phyloP scores from a whole-genome alignment of 2,888 invertebrate genomes.

The Biston stratarius region DNA sequence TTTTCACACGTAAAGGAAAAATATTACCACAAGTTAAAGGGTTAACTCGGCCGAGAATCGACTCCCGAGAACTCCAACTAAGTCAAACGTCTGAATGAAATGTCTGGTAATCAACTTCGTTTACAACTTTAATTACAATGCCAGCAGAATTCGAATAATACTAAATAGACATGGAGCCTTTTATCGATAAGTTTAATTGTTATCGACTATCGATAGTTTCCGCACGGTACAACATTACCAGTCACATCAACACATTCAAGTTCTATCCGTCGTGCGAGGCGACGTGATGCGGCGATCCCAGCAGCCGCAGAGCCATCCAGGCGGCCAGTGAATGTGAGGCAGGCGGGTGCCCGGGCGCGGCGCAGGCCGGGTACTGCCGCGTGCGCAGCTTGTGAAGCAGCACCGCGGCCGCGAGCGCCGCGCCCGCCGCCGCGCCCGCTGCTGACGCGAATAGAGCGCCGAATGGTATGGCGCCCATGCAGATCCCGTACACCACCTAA shows the following conservation, averaged over 20 bases:
- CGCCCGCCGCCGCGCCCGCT: conserved; percentile 94
- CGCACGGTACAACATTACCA: background rate
- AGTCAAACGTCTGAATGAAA: no score
- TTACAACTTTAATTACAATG: no score
- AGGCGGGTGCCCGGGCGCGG: conserved; percentile 80
- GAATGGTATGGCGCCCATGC: conserved; percentile 95
- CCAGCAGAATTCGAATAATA: no score
- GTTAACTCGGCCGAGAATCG: no score
- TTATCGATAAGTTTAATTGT: background rate
- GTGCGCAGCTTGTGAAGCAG: conserved; percentile 93
- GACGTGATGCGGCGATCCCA: conserved; percentile 76
- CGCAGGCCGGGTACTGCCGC: conserved; percentile 86
- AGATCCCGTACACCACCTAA: conserved; percentile 94
- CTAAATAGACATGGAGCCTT: no score
- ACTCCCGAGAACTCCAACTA: no score
- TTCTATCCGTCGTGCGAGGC: conserved; percentile 16
- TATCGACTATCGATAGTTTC: conserved; percentile 2
- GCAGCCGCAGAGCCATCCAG: conserved; percentile 90
- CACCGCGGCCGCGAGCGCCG: conserved; percentile 94
- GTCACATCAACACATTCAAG: background rate
- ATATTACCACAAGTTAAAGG: no score
- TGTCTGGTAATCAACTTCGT: no score
- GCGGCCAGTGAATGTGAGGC: conserved; percentile 89
- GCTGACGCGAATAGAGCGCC: conserved; percentile 95
- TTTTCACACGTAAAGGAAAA: no score